Conservation (phyloP, 2,113 vertebrate genomes). For the Pollimyrus isidori region DNA sequence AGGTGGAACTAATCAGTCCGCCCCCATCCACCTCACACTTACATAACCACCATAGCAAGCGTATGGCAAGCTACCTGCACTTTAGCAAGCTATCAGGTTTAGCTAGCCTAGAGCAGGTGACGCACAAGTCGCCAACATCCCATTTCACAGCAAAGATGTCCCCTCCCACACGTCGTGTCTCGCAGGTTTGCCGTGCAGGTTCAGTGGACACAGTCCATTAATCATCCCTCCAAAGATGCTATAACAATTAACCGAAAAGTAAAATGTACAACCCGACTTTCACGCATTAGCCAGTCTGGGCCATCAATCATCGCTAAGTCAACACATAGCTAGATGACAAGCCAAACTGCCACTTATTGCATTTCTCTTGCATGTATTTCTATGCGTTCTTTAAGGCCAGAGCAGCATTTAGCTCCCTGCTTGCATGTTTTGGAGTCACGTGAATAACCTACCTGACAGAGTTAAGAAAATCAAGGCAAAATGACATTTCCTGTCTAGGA, state of each 20-base stretch:
- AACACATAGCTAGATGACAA: not conserved
- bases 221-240: not conserved
- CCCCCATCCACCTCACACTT: not conserved
- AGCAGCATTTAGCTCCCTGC: not conserved
- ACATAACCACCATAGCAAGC: not conserved
- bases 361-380: not conserved
- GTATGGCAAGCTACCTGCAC: not conserved
- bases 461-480: not conserved
- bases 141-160: conserved; percentile 1
- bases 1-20: not conserved
- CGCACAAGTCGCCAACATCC: not conserved
- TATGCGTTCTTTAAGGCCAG: not conserved
- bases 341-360: not conserved
- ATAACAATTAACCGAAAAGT: not conserved
- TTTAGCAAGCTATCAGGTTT: not conserved
- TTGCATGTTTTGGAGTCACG: not conserved
- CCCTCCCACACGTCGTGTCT: not conserved
- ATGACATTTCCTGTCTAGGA: not conserved
- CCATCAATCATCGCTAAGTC: not conserved
- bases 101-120: not conserved
- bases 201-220: not conserved
- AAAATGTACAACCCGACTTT: not conserved
- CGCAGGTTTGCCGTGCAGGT: not conserved
- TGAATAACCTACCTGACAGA: not conserved
- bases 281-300: not conserved